phyloP scores from a whole-genome alignment of 1,140 invertebrate genomes.

The Drosophila subpulchrella region DNA sequence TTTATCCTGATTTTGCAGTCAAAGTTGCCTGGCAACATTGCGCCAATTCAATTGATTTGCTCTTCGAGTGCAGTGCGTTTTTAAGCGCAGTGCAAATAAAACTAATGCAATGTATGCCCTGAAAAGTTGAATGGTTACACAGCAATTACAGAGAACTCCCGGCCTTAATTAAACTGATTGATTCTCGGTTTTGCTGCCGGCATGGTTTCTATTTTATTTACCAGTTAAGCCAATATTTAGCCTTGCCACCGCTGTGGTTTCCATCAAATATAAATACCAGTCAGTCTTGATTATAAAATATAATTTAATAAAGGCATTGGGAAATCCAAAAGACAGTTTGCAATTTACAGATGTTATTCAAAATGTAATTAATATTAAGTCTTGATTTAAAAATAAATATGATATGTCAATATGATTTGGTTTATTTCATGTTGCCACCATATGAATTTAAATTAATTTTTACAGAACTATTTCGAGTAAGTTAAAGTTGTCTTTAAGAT shows the following conservation, averaged over 20 bases:
- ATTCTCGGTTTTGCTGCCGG: slow-evolving; percentile 19
- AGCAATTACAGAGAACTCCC: slow-evolving; percentile 18
- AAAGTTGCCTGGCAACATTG: slow-evolving; percentile 63
- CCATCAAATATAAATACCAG: neutral
- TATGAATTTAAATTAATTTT: no score
- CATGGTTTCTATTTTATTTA: slow-evolving; percentile 10
- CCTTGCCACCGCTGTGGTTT: neutral
- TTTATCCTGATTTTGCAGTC: slow-evolving; percentile 46
- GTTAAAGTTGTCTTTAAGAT: no score
- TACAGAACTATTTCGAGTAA: no score
- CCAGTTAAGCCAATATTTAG: neutral
- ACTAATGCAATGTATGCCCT: slow-evolving; percentile 64
- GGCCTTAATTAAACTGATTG: slow-evolving; percentile 65
- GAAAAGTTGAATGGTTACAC: slow-evolving; percentile 43
- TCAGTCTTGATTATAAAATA: neutral
- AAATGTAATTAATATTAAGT: no score
- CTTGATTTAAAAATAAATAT: no score
- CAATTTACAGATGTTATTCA: no score
- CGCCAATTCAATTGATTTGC: slow-evolving; percentile 72
- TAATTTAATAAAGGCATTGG: no score
- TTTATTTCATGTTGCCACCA: no score
- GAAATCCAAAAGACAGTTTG: no score
- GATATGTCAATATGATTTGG: no score
- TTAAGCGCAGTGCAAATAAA: slow-evolving; percentile 68
- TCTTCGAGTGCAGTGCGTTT: slow-evolving; percentile 58